Conservation (phyloP, 1,140 invertebrate species). For the Bombyx mandarina region DNA sequence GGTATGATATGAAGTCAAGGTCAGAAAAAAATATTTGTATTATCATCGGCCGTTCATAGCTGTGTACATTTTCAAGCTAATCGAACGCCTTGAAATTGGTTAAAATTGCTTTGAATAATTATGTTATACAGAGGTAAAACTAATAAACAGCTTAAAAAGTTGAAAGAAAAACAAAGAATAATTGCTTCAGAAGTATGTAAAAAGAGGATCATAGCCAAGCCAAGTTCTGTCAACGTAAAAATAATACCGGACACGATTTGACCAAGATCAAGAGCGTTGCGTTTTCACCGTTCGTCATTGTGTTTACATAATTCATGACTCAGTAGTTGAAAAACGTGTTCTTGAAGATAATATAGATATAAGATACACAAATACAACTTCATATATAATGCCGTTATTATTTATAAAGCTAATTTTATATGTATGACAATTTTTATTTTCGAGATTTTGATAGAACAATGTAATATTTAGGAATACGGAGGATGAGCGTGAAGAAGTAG, state of each 20-base stretch:
- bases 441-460: no score
- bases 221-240: background rate
- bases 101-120: no score
- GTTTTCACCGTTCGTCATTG: conserved; percentile 27
- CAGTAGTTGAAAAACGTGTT: conserved; percentile 8
- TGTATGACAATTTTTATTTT: no score
- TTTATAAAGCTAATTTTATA: background rate
- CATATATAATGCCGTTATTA: background rate
- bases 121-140: background rate
- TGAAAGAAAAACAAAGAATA: background rate
- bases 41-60: no score
- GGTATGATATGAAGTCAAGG: no score
- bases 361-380: no score
- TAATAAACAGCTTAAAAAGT: background rate
- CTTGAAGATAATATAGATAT: no score
- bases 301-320: conserved; percentile 31
- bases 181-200: background rate
- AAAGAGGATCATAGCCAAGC: background rate
- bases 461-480: no score
- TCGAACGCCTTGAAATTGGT: no score
- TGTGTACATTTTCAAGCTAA: no score
- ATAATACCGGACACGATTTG: conserved; percentile 8
- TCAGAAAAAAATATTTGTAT: no score
- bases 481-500: no score
- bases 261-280: conserved; percentile 7